Evolutionary conservation across 2,113 vertebrate species (phyloP).

Genomic region (Cryptoleucopteryx plumbea): DNA sequence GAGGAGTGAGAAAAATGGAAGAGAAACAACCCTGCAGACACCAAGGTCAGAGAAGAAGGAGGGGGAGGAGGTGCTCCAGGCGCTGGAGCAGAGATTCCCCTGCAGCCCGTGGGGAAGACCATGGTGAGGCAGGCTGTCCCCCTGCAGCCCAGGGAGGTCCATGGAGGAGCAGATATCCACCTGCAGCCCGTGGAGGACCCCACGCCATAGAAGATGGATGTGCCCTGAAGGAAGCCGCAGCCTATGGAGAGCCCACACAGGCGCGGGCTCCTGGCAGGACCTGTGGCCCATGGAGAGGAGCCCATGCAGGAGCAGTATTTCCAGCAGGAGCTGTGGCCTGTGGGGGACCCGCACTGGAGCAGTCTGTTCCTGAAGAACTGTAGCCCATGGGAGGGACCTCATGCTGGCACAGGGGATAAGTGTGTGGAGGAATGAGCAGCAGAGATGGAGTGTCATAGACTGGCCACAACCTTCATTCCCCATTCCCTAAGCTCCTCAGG

Average conservation of each 20-base stretch:
- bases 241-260: rapidly evolving
- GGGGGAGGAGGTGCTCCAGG: no score
- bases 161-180: no score
- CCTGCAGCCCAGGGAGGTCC: neutral
- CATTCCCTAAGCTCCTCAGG: neutral
- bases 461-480: neutral
- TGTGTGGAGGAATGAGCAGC: neutral
- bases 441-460: neutral
- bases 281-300: neutral
- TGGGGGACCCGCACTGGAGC: no score
- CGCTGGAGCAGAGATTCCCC: neutral
- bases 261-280: neutral
- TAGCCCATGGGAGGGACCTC: neutral
- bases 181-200: neutral
- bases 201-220: neutral
- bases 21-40: no score
- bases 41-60: no score
- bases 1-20: no score
- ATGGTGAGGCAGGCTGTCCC: neutral
- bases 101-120: neutral
- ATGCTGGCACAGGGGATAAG: neutral
- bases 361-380: neutral
- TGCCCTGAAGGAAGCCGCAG: neutral
- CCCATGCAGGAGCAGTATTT: neutral
- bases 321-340: neutral